phyloP scores from a whole-genome alignment of 2,888 invertebrate species.

The Cephonodes hylas region DNA sequence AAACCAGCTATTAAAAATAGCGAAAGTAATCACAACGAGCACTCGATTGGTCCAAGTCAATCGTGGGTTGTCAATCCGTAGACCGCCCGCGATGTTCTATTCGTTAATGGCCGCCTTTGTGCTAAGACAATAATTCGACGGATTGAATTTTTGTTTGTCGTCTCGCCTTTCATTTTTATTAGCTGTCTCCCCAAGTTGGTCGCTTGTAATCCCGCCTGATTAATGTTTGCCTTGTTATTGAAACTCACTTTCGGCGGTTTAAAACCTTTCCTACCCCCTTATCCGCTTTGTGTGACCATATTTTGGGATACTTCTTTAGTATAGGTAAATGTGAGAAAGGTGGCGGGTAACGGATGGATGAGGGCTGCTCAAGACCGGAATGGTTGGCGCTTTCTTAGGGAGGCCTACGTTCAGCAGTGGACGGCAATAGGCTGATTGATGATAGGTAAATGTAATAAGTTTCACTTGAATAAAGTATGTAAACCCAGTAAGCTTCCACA shows the following conservation, averaged over 20 bases:
- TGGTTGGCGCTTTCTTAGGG: too few relatives aligned
- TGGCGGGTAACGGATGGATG: too few relatives aligned
- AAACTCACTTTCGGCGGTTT: slow-evolving; percentile 16
- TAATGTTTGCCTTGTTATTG: slow-evolving; percentile 55
- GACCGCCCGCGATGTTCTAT: slow-evolving; percentile 64
- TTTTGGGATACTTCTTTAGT: neutral
- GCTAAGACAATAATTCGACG: slow-evolving; percentile 47
- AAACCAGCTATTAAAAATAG: neutral
- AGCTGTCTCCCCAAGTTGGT: slow-evolving; percentile 40
- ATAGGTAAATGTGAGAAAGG: neutral
- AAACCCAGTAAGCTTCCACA: too few relatives aligned
- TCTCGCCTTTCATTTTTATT: slow-evolving; percentile 52
- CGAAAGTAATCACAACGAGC: neutral
- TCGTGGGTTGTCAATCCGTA: slow-evolving; percentile 16
- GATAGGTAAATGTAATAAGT: too few relatives aligned
- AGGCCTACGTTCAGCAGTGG: too few relatives aligned
- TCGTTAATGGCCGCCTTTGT: slow-evolving; percentile 72
- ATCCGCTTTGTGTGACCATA: neutral
- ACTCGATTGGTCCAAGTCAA: slow-evolving; percentile 3
- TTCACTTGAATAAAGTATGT: too few relatives aligned
- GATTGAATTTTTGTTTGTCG: slow-evolving; percentile 67
- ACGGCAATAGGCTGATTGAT: too few relatives aligned
- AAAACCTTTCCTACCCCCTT: neutral
- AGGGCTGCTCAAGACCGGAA: too few relatives aligned
- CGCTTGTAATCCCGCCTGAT: slow-evolving; percentile 57